Conservation (phyloP, 2,888 invertebrate species). For the Acleris sparsana region DNA sequence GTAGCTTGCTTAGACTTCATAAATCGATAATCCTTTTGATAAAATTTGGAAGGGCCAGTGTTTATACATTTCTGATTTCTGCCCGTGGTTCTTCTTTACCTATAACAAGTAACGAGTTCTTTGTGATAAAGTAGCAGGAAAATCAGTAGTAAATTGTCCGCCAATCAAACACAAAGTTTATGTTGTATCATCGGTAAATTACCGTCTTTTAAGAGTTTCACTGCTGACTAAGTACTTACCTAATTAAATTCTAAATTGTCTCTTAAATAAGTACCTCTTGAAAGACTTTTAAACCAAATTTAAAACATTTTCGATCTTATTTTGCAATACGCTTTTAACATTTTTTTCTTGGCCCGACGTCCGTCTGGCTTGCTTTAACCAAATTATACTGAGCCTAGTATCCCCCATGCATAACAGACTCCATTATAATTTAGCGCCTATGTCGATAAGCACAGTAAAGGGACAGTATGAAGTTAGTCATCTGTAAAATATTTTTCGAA, state of each 20-base stretch:
- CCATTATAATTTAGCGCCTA: conserved; percentile 57
- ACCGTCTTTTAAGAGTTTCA: too few relatives aligned
- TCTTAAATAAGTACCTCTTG: not conserved
- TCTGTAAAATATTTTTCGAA: not conserved
- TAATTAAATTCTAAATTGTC: not conserved
- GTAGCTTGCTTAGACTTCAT: too few relatives aligned
- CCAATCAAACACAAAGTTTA: too few relatives aligned
- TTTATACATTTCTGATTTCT: too few relatives aligned
- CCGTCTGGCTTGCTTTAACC: conserved; percentile 38
- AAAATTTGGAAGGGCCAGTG: too few relatives aligned
- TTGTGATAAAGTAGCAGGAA: too few relatives aligned
- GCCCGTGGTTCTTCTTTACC: too few relatives aligned
- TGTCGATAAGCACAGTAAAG: conserved; percentile 15
- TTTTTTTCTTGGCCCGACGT: conserved; percentile 11
- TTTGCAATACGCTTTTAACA: conserved; percentile 36
- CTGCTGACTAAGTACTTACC: not conserved
- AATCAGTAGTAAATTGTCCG: too few relatives aligned
- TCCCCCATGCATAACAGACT: conserved; percentile 53
- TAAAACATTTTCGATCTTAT: conserved; percentile 35
- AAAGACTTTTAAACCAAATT: not conserved
- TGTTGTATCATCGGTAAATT: too few relatives aligned
- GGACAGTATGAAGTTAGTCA: not conserved
- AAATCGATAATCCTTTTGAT: too few relatives aligned
- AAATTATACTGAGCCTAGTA: conserved; percentile 45
- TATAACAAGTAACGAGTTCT: too few relatives aligned